A percentile compares a stretch with the other conserved stretches of the same genome.
Conservation (phyloP, 2,888 invertebrate species). For the Calameuta idolon region DNA sequence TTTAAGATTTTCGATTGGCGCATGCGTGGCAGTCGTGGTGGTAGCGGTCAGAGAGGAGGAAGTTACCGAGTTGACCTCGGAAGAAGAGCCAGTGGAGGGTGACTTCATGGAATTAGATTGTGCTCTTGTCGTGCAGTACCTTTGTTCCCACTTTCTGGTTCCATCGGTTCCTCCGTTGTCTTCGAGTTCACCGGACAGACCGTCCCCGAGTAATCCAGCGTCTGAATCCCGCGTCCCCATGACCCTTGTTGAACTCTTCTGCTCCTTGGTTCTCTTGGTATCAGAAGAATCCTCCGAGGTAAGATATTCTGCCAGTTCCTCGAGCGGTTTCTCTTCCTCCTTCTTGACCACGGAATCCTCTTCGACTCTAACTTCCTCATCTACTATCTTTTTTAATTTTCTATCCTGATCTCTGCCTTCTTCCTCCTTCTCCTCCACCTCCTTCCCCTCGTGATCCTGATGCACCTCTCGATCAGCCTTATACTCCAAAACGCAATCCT, state of each 20-base stretch:
- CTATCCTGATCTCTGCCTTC: background rate
- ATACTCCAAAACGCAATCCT: background rate
- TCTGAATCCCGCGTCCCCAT: background rate
- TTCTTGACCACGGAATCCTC: background rate
- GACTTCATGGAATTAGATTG: slow-evolving; percentile 24
- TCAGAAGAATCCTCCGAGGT: background rate
- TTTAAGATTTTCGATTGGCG: slow-evolving; percentile 40
- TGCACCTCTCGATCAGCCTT: background rate
- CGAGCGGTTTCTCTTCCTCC: background rate
- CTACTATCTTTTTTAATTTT: background rate
- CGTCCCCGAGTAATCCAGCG: background rate
- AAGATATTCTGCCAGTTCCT: background rate
- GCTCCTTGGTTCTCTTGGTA: background rate
- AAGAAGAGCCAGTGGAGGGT: slow-evolving; percentile 20
- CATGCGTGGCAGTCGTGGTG: slow-evolving; percentile 30
- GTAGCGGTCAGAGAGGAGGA: slow-evolving; percentile 27
- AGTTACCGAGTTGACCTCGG: slow-evolving; percentile 24
- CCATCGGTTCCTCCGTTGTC: background rate
- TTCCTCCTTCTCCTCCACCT: background rate
- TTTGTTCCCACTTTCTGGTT: background rate
- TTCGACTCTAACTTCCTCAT: background rate
- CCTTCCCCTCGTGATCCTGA: background rate
- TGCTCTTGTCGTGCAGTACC: slow-evolving; percentile 13
- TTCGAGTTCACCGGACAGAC: background rate
- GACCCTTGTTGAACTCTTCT: background rate